Evolutionary conservation across 2,113 vertebrate genomes (phyloP), one percentile per base, ranked within the genome.

Genomic region (Polyodon spathula): DNA sequence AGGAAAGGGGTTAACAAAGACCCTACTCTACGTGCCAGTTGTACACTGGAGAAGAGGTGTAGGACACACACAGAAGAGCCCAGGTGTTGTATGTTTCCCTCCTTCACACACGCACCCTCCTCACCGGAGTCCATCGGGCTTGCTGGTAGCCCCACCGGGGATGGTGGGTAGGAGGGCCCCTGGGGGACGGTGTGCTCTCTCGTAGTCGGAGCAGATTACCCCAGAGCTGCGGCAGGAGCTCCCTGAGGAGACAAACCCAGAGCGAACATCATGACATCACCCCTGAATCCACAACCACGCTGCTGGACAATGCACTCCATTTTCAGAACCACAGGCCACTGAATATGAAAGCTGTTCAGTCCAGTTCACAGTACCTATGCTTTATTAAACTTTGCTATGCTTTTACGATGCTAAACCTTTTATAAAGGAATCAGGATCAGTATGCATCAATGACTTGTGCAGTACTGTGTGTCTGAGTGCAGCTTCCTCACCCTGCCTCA

Each of bases 401-500:
- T 37, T 7, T 46, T 59, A 54, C 37, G 2, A 41, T 8, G 27
- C 39, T 50, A 7, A 10, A 50, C 4, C 4, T 12, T n/a, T 12
- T n/a, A 14, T n/a, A 10, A 12, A 4, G 46, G 46, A 12, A n/a
- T 50, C 8, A 4, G 6, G 5, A 4, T 12, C 8, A 4, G 46
- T 7, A n/a, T 10, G 46, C 11, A n/a, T 7, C 46, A 12, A n/a
- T 12, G 5, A 0, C 3, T 0, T 5, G 12, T 2, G 4, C 6
- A 4, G 43, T 8, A 37, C 10, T 44, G 4, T 3, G 15, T 17
- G 2, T 44, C 15, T 55, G 40, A n/a, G n/a, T n/a, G n/a, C n/a
- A n/a, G n/a, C n/a, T n/a, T n/a, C 15, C 76, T 67, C 17, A 83
- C 80, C 71, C 68, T 70, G 66, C 56, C 59, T 72, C 14, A 82